Evolutionary conservation across 1,140 invertebrate genomes (phyloP).

Genomic region (Harlomillsia oculata): DNA sequence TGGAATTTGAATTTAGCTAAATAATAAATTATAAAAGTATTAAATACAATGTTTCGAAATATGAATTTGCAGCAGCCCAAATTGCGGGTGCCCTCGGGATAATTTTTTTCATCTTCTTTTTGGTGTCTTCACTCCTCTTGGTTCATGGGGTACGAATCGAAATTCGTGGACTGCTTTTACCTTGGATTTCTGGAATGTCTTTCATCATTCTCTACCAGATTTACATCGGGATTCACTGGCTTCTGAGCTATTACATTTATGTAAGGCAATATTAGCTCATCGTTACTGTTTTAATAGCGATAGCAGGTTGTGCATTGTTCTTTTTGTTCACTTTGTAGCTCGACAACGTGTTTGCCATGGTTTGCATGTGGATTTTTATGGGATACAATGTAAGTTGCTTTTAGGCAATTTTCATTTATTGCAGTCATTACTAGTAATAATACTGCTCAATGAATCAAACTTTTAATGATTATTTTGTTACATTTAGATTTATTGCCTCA

Average conservation of each 20-base stretch:
- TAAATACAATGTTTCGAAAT: neutral
- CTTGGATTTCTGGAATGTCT: slow-evolving; percentile 64
- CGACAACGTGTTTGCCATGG: slow-evolving; percentile 60
- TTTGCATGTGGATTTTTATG: slow-evolving; percentile 69
- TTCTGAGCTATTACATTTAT: slow-evolving; percentile 80
- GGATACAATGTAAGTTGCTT: slow-evolving; percentile 74
- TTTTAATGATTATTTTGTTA: too few relatives aligned
- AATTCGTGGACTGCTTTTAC: slow-evolving; percentile 65
- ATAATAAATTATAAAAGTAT: neutral
- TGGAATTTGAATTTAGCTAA: neutral
- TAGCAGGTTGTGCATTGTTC: neutral
- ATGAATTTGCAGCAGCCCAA: slow-evolving; percentile 54
- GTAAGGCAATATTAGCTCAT: slow-evolving; percentile 48
- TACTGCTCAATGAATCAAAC: too few relatives aligned
- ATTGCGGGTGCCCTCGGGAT: slow-evolving; percentile 61
- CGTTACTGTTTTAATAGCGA: neutral
- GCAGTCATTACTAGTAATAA: neutral
- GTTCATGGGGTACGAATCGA: slow-evolving; percentile 52
- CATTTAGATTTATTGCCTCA: too few relatives aligned
- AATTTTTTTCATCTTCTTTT: slow-evolving; percentile 58
- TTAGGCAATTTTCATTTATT: slow-evolving; percentile 22
- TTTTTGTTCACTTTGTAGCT: slow-evolving; percentile 51
- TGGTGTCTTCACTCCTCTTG: slow-evolving; percentile 55
- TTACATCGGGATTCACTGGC: slow-evolving; percentile 67
- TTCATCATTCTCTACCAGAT: slow-evolving; percentile 64